Evolutionary conservation across 2,888 invertebrate genomes (phyloP).

Genomic region (Lymantria dispar): DNA sequence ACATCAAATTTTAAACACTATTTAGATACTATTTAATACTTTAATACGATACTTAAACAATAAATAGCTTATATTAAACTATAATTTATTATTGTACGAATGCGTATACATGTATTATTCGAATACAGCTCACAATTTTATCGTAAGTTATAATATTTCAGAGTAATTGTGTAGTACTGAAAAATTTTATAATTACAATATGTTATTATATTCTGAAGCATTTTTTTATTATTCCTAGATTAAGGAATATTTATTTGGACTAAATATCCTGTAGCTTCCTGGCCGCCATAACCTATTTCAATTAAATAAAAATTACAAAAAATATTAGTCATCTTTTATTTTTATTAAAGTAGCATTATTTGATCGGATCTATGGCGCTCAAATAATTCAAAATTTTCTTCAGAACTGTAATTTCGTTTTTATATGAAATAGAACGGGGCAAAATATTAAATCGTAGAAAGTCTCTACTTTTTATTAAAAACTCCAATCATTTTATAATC

Average conservation of each 20-base stretch:
- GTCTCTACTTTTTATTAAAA: too few relatives aligned
- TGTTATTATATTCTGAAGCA: background rate
- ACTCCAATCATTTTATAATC: too few relatives aligned
- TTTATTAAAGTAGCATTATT: too few relatives aligned
- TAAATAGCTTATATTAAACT: constrained; percentile 72
- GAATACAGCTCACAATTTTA: constrained; percentile 70
- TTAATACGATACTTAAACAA: constrained; percentile 61
- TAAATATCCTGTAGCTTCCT: background rate
- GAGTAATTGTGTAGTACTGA: background rate
- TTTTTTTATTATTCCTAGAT: background rate
- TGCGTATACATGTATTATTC: constrained; percentile 78
- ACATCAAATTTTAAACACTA: constrained; percentile 49
- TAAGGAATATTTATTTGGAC: background rate
- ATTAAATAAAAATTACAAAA: background rate
- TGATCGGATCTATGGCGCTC: too few relatives aligned
- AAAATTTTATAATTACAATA: background rate
- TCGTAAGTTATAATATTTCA: constrained; percentile 16
- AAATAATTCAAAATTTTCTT: too few relatives aligned
- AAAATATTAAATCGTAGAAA: too few relatives aligned
- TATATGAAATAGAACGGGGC: too few relatives aligned
- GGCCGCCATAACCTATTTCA: background rate
- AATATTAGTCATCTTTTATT: too few relatives aligned
- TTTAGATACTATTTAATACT: constrained; percentile 51
- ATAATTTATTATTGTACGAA: constrained; percentile 78
- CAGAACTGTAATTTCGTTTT: too few relatives aligned